A percentile compares a stretch with the other conserved stretches of the same genome.
These are phyloP conservation scores for Scaptodrosophila latifasciaeformis DNA, from an alignment of 2,888 invertebrate genomes.

Conservation along the genomic window DNA sequence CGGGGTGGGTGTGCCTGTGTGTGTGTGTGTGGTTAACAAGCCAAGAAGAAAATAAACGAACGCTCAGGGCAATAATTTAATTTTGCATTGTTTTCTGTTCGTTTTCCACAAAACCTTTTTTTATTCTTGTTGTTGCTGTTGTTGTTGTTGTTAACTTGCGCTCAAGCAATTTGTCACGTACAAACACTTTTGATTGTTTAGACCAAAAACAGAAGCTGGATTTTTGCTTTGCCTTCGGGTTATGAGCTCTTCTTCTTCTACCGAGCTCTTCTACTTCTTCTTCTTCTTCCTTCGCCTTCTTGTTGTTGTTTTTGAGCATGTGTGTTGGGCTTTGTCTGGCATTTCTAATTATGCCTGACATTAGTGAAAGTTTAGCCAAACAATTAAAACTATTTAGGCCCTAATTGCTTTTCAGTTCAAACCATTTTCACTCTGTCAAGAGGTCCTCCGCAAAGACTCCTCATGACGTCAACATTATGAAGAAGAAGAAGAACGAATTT, in stretches of 20 bases:
- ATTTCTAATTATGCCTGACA: slow-evolving; percentile 56
- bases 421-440: too few relatives aligned
- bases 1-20: not conserved
- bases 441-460: too few relatives aligned
- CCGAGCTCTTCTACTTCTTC: not conserved
- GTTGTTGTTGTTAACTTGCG: slow-evolving; percentile 64
- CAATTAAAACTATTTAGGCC: slow-evolving; percentile 64
- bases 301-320: slow-evolving; percentile 3
- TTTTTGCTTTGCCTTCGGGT: too few relatives aligned
- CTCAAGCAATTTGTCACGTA: slow-evolving; percentile 75
- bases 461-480: too few relatives aligned
- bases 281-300: slow-evolving; percentile 13
- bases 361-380: slow-evolving; percentile 64
- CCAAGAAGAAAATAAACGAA: slow-evolving; percentile 25
- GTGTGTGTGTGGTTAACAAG: slow-evolving; percentile 17
- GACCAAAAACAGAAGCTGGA: slow-evolving; percentile 26
- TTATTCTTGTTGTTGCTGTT: slow-evolving; percentile 24
- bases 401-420: slow-evolving; percentile 48
- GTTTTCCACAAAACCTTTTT: not conserved
- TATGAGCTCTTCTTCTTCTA: too few relatives aligned
- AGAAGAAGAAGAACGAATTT: too few relatives aligned
- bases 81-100: slow-evolving; percentile 27
- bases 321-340: slow-evolving; percentile 4
- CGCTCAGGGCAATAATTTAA: slow-evolving; percentile 57
- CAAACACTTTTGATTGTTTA: slow-evolving; percentile 68